Percentiles rank a stretch among this genome's conserved stretches.
These are phyloP conservation scores for Volucella bombylans DNA, from an alignment of 2,888 invertebrate species.

Conservation along the genomic window DNA sequence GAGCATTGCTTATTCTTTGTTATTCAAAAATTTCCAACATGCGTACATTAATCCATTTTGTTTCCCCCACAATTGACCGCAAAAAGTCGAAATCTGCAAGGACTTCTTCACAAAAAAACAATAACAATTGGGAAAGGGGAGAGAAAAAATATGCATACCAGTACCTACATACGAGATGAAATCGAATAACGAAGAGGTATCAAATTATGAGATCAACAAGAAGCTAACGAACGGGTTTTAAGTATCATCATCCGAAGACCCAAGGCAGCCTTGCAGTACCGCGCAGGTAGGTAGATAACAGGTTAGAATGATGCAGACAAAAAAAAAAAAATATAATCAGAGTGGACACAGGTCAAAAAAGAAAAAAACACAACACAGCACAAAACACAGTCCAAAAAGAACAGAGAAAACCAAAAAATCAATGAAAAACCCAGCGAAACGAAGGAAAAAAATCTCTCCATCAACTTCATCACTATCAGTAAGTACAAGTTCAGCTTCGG, in stretches of 20 bases:
- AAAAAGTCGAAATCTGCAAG: constrained; percentile 25
- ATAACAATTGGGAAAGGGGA: constrained; percentile 42
- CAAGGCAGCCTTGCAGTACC: constrained; percentile 69
- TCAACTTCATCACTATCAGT: constrained; percentile 26
- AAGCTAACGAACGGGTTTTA: constrained; percentile 75
- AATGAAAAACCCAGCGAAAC: neutral
- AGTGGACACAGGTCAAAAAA: constrained; percentile 65
- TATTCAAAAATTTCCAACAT: constrained; percentile 5
- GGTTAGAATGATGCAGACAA: constrained; percentile 57
- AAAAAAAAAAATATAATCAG: constrained; percentile 58
- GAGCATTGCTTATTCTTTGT: constrained; percentile 24
- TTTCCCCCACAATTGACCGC: constrained; percentile 13
- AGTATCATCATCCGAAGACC: constrained; percentile 72
- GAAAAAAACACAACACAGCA: constrained; percentile 40
- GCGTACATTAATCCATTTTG: constrained; percentile 40
- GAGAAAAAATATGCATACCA: constrained; percentile 50
- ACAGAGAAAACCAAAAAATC: constrained; percentile 49
- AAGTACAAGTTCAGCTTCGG: neutral
- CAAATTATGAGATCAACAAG: constrained; percentile 75
- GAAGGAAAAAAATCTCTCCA: constrained; percentile 17
- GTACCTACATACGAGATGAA: constrained; percentile 54
- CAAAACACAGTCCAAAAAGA: constrained; percentile 32
- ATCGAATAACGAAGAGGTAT: constrained; percentile 71
- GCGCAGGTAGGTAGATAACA: constrained; percentile 73
- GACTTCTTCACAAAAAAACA: constrained; percentile 17